Evolutionary conservation across 2,113 vertebrate genomes (phyloP).

Genomic region (Sturnira hondurensis): DNA sequence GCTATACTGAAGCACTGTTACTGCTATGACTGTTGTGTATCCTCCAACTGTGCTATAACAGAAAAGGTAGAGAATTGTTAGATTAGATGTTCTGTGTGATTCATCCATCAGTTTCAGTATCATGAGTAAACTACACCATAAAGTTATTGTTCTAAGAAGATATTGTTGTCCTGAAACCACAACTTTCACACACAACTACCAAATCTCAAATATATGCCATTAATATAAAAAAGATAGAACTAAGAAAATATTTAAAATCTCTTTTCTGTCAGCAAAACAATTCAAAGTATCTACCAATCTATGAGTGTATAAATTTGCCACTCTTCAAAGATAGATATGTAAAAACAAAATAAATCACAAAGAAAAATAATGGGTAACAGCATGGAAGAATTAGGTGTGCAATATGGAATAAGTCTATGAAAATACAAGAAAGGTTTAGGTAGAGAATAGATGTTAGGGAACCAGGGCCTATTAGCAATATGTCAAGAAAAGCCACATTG

Average conservation of each 20-base stretch:
- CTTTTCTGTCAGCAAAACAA: not conserved
- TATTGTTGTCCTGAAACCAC: not conserved
- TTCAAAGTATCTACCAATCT: not conserved
- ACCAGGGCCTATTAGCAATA: not conserved
- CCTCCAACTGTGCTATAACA: not conserved
- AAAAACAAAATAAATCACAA: not conserved
- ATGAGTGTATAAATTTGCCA: not conserved
- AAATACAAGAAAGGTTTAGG: not conserved
- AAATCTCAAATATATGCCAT: not conserved
- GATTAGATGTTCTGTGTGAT: not conserved
- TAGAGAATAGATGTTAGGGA: not conserved
- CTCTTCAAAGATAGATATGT: not conserved
- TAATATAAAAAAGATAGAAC: not conserved
- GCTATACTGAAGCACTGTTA: not conserved
- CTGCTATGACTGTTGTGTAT: not conserved
- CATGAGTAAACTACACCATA: not conserved
- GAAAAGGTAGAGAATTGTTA: not conserved
- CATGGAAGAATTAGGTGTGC: not conserved
- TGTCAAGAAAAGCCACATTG: not conserved
- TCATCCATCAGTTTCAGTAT: not conserved
- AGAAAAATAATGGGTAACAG: not conserved
- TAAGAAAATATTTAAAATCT: not conserved
- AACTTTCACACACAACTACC: not conserved
- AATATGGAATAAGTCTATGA: not conserved
- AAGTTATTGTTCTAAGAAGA: not conserved